Conservation (phyloP, 1,140 invertebrate species). For the Macrosteles quadrilineatus region DNA sequence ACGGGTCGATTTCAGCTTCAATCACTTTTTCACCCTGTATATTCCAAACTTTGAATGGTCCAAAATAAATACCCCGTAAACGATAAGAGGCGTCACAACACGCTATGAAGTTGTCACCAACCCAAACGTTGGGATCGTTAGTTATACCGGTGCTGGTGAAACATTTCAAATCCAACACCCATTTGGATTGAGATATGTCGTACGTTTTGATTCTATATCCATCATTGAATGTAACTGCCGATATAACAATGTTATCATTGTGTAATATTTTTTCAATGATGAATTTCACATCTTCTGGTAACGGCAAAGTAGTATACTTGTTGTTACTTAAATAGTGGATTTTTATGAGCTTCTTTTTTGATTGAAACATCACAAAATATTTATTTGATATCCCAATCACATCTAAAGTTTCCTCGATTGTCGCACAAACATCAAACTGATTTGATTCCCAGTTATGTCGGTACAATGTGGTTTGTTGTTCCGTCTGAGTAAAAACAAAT, state of each 20-base stretch:
- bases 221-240: background rate
- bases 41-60: constrained; percentile 17
- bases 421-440: background rate
- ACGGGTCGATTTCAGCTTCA: constrained; percentile 6
- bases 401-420: background rate
- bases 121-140: constrained; percentile 14
- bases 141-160: constrained; percentile 7
- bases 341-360: background rate
- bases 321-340: background rate
- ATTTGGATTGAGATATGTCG: background rate
- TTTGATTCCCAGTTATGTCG: background rate
- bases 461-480: background rate
- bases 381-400: background rate
- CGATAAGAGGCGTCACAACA: constrained; percentile 16
- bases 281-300: background rate
- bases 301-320: background rate
- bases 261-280: background rate
- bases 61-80: constrained; percentile 7
- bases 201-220: background rate
- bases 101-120: constrained; percentile 1
- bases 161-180: background rate
- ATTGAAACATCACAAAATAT: background rate
- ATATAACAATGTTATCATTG: background rate
- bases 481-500: background rate
- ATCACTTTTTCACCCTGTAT: background rate